Base-by-base conservation (phyloP, 2,113 vertebrate species). In the Myrmecophaga tridactyla region DNA sequence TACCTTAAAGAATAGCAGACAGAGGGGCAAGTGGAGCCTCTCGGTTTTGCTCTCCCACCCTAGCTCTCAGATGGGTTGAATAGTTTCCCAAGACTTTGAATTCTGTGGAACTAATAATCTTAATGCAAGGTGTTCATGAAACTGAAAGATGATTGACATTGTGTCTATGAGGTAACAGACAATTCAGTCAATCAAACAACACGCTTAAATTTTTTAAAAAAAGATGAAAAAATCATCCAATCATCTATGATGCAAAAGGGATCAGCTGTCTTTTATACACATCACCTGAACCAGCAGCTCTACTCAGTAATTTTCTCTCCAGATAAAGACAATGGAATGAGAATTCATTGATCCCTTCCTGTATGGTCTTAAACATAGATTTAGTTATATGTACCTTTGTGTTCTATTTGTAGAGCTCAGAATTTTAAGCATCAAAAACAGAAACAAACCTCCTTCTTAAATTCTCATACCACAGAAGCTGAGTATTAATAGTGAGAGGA, bases 391-490 rank as follows among this genome's bases (percentile, higher is more conserved):
- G 18, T 63, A 20, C 36, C 75, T 90, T 94, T 86, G 41, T 92
- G 27, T 75, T 72, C 62, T 90, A 14, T 94, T 91, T 91, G 39
- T 73, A 46, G 10, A 96, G 10, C 15, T 36, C 70, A 65, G n/a
- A 95, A 86, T 92, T 94, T 76, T 94, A 87, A 95, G 39, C 80
- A 76, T 62, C 76, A 88, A 78, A 94, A 92, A 76, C 46, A 94
- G 51, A 86, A 85, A 76, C 85, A 82, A 84, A 69, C 14, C 31
- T 93, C 41, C 56, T 94, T 86, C 91, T 58, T 51, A 6, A 39
- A 70, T 63, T 43, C 15, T 73, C n/a, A 48, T 83, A 14, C 87
- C 63, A 60, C 12, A 23, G 51, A 96, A 93, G 43, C 27, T 62
- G 53, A 86, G 10, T 41, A 62, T 85, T 85, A 82, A 78, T 34